A percentile compares a stretch with the other conserved stretches of the same genome.
Conservation (phyloP, 2,113 vertebrate genomes). For the Hypanus sabinus region DNA sequence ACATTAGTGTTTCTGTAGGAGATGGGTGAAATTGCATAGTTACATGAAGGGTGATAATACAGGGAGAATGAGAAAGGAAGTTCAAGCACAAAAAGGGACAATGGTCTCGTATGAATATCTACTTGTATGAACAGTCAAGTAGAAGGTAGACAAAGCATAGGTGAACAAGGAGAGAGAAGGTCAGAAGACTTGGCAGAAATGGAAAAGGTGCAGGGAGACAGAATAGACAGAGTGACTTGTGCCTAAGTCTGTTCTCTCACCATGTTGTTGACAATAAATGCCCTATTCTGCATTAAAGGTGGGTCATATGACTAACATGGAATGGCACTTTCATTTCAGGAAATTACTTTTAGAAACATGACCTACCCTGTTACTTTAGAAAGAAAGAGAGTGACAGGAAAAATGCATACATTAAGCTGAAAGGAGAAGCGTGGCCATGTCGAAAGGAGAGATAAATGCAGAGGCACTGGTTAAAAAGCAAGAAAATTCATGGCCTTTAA, state of each 20-base stretch:
- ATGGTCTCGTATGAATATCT: too few species aligned
- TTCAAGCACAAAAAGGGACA: background rate
- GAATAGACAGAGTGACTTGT: too few species aligned
- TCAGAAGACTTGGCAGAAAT: too few species aligned
- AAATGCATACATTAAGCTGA: background rate
- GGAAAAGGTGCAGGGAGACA: too few species aligned
- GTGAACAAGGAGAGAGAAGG: too few species aligned
- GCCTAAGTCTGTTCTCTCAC: background rate
- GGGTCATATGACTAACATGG: background rate
- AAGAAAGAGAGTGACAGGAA: too few species aligned
- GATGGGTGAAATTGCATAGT: background rate
- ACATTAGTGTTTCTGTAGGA: background rate
- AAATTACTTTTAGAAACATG: background rate
- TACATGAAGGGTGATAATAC: background rate
- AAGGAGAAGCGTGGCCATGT: background rate
- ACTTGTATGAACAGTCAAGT: too few species aligned
- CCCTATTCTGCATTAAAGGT: background rate
- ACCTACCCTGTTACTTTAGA: background rate
- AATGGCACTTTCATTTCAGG: background rate
- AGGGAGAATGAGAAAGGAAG: background rate
- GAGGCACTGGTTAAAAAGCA: too few species aligned
- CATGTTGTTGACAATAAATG: background rate
- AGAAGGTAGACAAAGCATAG: too few species aligned
- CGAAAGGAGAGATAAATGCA: background rate
- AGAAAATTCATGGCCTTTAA: background rate